A percentile compares a stretch with the other conserved stretches of the same genome.
These are phyloP conservation scores for Parascotia fuliginaria DNA, from an alignment of 2,888 invertebrate species.

Conservation along the genomic window DNA sequence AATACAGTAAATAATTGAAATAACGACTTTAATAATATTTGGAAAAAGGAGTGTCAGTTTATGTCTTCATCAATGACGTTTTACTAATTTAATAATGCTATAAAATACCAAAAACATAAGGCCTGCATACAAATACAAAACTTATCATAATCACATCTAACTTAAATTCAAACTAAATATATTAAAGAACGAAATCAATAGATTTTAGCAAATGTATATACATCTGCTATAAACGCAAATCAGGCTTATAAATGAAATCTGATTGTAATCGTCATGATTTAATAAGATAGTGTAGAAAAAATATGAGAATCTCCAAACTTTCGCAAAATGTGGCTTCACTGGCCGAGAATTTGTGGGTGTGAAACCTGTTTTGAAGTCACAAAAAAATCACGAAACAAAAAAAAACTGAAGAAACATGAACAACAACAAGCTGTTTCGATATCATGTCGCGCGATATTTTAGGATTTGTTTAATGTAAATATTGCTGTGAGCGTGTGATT, in stretches of 20 bases:
- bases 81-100: background rate
- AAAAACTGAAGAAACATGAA: slow-evolving; percentile 41
- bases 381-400: slow-evolving; percentile 44
- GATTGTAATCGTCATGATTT: slow-evolving; percentile 27
- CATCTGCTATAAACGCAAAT: no score
- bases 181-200: background rate
- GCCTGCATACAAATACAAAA: background rate
- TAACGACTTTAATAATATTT: no score
- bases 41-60: background rate
- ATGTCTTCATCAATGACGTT: background rate
- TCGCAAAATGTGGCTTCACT: slow-evolving; percentile 51
- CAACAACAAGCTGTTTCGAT: slow-evolving; percentile 38
- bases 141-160: background rate
- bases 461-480: slow-evolving; percentile 65
- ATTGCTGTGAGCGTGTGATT: slow-evolving; percentile 68
- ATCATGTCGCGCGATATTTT: slow-evolving; percentile 63
- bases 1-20: no score
- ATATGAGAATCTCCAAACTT: slow-evolving; percentile 43
- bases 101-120: background rate
- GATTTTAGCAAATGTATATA: no score
- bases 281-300: slow-evolving; percentile 17
- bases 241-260: slow-evolving; percentile 14
- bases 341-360: slow-evolving; percentile 59
- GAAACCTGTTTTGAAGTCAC: slow-evolving; percentile 62
- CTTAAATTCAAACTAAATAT: background rate